Percentiles rank a stretch among this genome's conserved stretches.
These are phyloP conservation scores for Hesperophylax magnus DNA, from an alignment of 1,140 invertebrate species.

Conservation along the genomic window DNA sequence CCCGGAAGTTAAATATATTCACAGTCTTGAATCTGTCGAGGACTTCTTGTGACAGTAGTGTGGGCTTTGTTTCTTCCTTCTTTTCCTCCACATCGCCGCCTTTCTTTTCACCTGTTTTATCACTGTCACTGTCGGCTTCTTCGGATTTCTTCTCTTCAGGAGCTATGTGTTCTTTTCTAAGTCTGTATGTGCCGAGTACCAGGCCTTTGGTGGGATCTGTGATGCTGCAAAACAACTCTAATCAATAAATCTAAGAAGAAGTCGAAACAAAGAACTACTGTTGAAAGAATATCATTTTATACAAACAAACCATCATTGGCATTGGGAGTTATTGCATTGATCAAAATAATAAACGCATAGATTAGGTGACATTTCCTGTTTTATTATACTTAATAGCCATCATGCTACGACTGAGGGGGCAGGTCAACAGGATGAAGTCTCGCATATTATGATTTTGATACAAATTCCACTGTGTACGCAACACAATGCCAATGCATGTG, in stretches of 20 bases:
- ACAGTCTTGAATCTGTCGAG: conserved; percentile 46
- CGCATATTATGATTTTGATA: too few relatives aligned
- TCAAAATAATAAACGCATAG: too few relatives aligned
- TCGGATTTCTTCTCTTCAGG: background rate
- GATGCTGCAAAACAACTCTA: conserved; percentile 28
- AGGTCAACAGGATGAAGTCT: too few relatives aligned
- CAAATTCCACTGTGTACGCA: too few relatives aligned
- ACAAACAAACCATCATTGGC: too few relatives aligned
- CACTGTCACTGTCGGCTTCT: background rate
- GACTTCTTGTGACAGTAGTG: conserved; percentile 32
- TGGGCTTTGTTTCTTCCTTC: background rate
- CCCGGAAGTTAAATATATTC: conserved; percentile 56
- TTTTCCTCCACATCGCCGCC: conserved; percentile 37
- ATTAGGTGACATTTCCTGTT: too few relatives aligned
- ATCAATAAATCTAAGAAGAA: background rate
- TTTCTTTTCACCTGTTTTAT: background rate
- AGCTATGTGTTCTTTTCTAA: conserved; percentile 20
- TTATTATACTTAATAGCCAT: too few relatives aligned
- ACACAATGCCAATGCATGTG: too few relatives aligned
- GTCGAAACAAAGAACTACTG: too few relatives aligned
- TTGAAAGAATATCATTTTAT: too few relatives aligned
- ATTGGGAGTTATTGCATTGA: too few relatives aligned
- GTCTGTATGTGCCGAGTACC: conserved; percentile 48
- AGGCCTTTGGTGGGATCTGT: conserved; percentile 21
- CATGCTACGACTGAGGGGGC: too few relatives aligned